Conservation (phyloP, 2,888 invertebrate species). For the Trypoxylon attenuatum region DNA sequence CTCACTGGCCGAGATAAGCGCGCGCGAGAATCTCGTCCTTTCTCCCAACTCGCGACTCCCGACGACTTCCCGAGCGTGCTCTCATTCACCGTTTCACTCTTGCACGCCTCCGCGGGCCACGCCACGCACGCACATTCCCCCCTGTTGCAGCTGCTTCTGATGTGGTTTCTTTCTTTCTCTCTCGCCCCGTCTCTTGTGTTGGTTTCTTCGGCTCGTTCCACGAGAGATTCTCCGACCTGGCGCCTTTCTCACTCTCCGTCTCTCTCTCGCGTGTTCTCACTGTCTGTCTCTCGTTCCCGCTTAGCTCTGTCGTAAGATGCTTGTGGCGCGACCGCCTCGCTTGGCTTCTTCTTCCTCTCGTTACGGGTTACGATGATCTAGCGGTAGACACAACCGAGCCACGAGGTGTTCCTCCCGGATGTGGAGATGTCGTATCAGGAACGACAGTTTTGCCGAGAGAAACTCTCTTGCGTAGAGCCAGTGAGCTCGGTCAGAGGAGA, state of each 20-base stretch:
- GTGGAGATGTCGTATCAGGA: constrained; percentile 48
- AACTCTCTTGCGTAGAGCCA: background rate
- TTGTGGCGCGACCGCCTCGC: background rate
- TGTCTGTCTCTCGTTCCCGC: background rate
- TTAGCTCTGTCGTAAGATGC: too few relatives aligned
- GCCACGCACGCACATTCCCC: background rate
- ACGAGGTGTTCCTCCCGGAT: too few relatives aligned
- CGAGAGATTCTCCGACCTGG: too few relatives aligned
- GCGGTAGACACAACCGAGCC: too few relatives aligned
- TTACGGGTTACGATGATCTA: too few relatives aligned
- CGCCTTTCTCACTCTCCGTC: background rate
- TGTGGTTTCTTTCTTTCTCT: background rate
- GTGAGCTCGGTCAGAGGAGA: background rate
- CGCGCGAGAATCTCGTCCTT: constrained; percentile 32
- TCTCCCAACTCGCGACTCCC: constrained; percentile 15
- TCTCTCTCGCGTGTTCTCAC: background rate
- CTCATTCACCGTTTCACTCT: constrained; percentile 30
- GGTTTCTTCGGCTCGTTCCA: too few relatives aligned
- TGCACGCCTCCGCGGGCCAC: constrained; percentile 1
- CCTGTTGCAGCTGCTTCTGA: background rate
- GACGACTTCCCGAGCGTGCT: too few relatives aligned
- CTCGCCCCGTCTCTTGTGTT: background rate
- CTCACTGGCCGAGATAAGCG: constrained; percentile 22
- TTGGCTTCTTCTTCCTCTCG: constrained; percentile 1
- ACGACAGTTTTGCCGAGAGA: constrained; percentile 12